Percentiles rank a stretch among this genome's conserved stretches.
phyloP scores from a whole-genome alignment of 2,888 invertebrate genomes.

The Leucoptera coffeella region DNA sequence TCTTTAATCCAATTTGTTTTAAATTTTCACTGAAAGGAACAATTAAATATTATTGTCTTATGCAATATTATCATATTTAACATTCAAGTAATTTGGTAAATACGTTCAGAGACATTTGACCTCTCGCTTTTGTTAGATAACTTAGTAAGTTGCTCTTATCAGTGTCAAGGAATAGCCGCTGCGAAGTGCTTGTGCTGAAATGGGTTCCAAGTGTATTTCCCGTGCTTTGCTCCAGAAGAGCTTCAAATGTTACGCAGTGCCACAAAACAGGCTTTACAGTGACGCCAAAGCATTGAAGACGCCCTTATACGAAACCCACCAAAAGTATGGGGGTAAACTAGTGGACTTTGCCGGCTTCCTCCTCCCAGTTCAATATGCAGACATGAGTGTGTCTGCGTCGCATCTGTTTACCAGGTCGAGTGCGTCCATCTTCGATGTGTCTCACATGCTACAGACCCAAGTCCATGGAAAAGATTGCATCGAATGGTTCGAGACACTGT shows the following conservation, averaged over 20 bases:
- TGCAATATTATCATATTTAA: too few relatives aligned
- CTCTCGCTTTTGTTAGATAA: too few relatives aligned
- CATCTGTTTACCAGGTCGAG: conserved; percentile 79
- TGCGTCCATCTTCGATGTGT: conserved; percentile 89
- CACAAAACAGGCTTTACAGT: conserved; percentile 15
- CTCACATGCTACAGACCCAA: conserved; percentile 58
- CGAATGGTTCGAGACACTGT: conserved; percentile 78
- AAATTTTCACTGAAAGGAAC: too few relatives aligned
- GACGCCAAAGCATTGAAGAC: conserved; percentile 51
- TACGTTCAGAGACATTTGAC: too few relatives aligned
- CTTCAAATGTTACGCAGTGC: conserved; percentile 8
- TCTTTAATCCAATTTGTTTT: too few relatives aligned
- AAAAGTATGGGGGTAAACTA: conserved; percentile 76
- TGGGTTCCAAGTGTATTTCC: conserved; percentile 5
- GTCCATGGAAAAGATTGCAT: conserved; percentile 59
- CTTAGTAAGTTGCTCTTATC: too few relatives aligned
- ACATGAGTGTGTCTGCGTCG: conserved; percentile 74
- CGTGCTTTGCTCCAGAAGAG: conserved; percentile 6
- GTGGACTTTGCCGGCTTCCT: conserved; percentile 92
- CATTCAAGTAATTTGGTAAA: too few relatives aligned
- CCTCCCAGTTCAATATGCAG: conserved; percentile 84
- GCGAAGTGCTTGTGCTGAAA: too few relatives aligned
- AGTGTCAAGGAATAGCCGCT: too few relatives aligned
- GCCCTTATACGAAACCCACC: conserved; percentile 82
- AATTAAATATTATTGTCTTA: too few relatives aligned